Percentiles rank a stretch among this genome's conserved stretches.
Evolutionary conservation across 2,888 invertebrate species (phyloP).

Genomic region (Amphipoea lucens): DNA sequence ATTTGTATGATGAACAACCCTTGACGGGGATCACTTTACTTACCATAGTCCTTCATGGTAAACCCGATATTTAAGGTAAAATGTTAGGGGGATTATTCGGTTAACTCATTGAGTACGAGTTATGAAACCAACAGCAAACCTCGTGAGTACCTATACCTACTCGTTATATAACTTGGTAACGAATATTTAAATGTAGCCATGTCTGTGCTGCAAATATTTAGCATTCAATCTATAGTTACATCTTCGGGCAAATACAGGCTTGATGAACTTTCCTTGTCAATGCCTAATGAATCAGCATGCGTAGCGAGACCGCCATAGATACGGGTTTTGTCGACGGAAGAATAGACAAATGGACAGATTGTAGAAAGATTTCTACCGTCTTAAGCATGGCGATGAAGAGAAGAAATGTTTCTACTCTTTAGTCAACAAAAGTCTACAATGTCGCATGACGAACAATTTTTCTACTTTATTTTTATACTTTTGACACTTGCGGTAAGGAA

Average conservation of each 20-base stretch:
- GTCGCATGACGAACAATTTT: not conserved
- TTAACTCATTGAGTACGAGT: not conserved
- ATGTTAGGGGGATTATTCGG: not conserved
- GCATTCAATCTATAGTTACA: not conserved
- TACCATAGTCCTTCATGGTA: not conserved
- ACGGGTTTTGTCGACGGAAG: not conserved
- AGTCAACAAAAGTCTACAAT: too few species aligned
- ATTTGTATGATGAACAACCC: constrained; percentile 48
- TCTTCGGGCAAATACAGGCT: not conserved
- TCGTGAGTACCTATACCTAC: not conserved
- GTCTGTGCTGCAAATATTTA: not conserved
- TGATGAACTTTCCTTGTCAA: not conserved
- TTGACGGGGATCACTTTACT: constrained; percentile 11
- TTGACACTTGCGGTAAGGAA: not conserved
- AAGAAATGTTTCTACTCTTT: not conserved
- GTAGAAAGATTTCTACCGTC: not conserved
- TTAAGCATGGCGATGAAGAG: not conserved
- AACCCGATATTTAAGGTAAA: not conserved
- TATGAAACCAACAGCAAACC: not conserved
- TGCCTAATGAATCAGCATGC: not conserved
- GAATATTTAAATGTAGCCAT: not conserved
- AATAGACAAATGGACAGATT: not conserved
- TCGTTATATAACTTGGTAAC: not conserved
- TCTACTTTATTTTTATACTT: not conserved
- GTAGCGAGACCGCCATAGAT: not conserved